Base-by-base conservation (phyloP, 2,888 invertebrate genomes). In the Drosophila picticornis region DNA sequence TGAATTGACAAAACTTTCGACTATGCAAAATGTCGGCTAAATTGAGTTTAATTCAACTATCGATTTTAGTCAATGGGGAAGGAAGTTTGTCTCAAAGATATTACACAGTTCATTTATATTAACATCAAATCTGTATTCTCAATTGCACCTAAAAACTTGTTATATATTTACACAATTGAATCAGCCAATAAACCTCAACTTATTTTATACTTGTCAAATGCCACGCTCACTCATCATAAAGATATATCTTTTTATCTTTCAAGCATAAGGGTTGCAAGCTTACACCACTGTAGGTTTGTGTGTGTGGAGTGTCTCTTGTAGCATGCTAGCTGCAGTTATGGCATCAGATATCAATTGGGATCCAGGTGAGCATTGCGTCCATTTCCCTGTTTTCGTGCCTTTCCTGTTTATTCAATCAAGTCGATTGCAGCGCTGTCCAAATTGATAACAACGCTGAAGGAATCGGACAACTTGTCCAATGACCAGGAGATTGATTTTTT, bases 401-500 rank as follows among this genome's bases (percentile, higher is more conserved):
- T n/a, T 5, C 9, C 19, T 29, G 4, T 9, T 50, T 1, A 22
- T 22, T 32, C 25, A 29, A 22, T 43, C 7, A 25, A 19, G 2
- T 29, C 3, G 2, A 31, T 76, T 65, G 13, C 93, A 98, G 97
- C 97, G 88, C 94, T 98, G 74, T 96, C 96, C 63, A 95, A 96
- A 91, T 94, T 98, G 80, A 94, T 98, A 90, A 95, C 96, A 84
- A 96, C 97, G n/a, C 94, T 98, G 82, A 96, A 97, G 93, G 97
- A 97, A 93, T 96, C 96, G 50, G 96, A 96, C 88, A 95, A 95
- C 64, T 94, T 96, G 43, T 95, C 95, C 71, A 96, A 96, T 75
- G 97, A 97, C 84, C 97, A 97, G 93, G 98, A 98, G 94, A 95
- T 97, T 76, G 96, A 96, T 55, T 98, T 98, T 92, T 94, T 98